phyloP scores from a whole-genome alignment of 2,888 invertebrate species.

The Machimus rusticus region DNA sequence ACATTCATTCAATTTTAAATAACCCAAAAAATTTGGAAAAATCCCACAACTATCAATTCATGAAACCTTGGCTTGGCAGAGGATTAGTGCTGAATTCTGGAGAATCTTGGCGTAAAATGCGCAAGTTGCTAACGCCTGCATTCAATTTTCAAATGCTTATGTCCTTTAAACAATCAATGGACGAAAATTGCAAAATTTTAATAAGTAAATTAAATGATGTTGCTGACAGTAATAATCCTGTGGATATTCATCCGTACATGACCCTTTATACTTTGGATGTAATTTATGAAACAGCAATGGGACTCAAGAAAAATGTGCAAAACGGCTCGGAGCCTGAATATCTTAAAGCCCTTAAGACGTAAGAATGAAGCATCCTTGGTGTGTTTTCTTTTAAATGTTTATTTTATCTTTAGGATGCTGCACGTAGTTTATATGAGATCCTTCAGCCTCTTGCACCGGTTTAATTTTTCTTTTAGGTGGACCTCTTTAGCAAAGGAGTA shows the following conservation, averaged over 20 bases:
- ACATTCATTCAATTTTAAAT: slow-evolving; percentile 54
- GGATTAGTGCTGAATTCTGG: slow-evolving; percentile 59
- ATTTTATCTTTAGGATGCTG: background rate
- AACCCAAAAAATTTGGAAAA: slow-evolving; percentile 55
- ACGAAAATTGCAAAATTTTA: slow-evolving; percentile 71
- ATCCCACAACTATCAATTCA: slow-evolving; percentile 54
- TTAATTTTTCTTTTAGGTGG: background rate
- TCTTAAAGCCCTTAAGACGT: slow-evolving; percentile 75
- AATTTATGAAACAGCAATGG: slow-evolving; percentile 79
- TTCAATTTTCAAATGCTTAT: slow-evolving; percentile 82
- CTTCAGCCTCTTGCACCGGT: background rate
- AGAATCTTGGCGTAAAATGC: slow-evolving; percentile 71
- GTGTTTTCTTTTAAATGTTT: background rate
- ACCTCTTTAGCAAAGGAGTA: background rate
- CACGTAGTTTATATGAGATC: background rate
- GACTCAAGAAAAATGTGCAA: slow-evolving; percentile 76
- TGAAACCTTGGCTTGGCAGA: slow-evolving; percentile 58
- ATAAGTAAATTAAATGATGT: slow-evolving; percentile 61
- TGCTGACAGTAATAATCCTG: slow-evolving; percentile 58
- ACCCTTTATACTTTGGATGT: slow-evolving; percentile 61
- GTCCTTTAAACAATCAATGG: slow-evolving; percentile 75
- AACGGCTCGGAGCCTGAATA: slow-evolving; percentile 72
- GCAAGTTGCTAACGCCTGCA: slow-evolving; percentile 79
- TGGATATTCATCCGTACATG: slow-evolving; percentile 69
- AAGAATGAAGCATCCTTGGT: slow-evolving; percentile 43